phyloP scores from a whole-genome alignment of 2,797 vertebrate species.

The Falco peregrinus region DNA sequence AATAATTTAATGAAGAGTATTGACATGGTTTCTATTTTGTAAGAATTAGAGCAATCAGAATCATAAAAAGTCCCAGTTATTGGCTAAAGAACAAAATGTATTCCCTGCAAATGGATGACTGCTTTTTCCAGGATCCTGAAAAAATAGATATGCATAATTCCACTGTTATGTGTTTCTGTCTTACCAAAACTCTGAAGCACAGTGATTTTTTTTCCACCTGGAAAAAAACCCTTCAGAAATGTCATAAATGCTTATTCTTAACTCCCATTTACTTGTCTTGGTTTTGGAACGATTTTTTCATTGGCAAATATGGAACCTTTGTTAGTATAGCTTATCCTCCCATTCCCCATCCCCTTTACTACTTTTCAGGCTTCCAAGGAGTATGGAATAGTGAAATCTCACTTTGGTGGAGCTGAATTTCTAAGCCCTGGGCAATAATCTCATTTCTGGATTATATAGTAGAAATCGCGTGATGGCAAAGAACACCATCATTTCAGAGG shows the following conservation, averaged over 20 bases:
- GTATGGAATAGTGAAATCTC: background rate
- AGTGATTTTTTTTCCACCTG: background rate
- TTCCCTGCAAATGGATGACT: background rate
- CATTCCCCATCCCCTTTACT: background rate
- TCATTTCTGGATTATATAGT: slow-evolving; percentile 19
- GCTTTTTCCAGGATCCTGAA: background rate
- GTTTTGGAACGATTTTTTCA: background rate
- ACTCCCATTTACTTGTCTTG: background rate
- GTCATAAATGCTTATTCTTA: background rate
- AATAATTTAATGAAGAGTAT: background rate
- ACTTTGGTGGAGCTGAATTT: background rate
- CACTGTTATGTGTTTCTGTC: background rate
- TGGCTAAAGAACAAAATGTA: background rate
- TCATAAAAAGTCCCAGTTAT: background rate
- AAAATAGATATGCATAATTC: background rate
- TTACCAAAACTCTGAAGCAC: background rate
- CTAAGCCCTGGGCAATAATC: background rate
- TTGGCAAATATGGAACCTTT: background rate
- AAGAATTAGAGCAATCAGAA: background rate
- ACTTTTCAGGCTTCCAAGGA: background rate
- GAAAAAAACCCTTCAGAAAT: background rate
- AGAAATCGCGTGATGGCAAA: background rate
- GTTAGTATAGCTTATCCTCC: background rate
- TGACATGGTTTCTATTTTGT: background rate
- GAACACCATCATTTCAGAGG: slow-evolving; percentile 4